A percentile compares a stretch with the other conserved stretches of the same genome.
Evolutionary conservation across 2,797 vertebrate genomes (phyloP).

Genomic region (Rhynchotus rufescens): DNA sequence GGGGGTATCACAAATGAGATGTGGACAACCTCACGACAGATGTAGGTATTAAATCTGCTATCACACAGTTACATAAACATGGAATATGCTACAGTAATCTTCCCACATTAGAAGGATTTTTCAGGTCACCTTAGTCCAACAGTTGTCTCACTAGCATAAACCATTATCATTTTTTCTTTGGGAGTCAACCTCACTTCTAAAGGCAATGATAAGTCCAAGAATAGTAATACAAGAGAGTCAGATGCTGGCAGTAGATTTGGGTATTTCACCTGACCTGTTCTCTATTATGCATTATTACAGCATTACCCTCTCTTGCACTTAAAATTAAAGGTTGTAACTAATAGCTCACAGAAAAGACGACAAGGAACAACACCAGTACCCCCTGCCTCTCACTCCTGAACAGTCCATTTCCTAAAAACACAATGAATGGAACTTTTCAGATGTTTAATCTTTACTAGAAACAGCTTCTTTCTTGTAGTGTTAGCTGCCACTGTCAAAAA

Average conservation of each 20-base stretch:
- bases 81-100: not conserved
- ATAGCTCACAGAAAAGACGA: not conserved
- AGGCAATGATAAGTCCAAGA: not conserved
- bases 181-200: not conserved
- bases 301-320: not conserved
- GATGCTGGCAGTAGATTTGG: rapidly evolving
- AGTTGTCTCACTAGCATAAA: not conserved
- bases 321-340: not conserved
- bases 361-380: not conserved
- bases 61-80: not conserved
- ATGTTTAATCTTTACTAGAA: not conserved
- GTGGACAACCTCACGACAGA: not conserved
- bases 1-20: not conserved
- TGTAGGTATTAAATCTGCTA: not conserved
- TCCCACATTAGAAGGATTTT: not conserved
- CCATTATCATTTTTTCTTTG: not conserved
- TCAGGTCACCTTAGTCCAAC: not conserved
- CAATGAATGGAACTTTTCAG: not conserved
- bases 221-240: not conserved
- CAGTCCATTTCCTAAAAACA: not conserved
- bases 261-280: not conserved
- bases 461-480: not conserved
- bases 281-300: not conserved
- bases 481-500: not conserved
- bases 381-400: not conserved